phyloP scores from a whole-genome alignment of 2,797 vertebrate genomes.

The Lepilemur septentrionalis region DNA sequence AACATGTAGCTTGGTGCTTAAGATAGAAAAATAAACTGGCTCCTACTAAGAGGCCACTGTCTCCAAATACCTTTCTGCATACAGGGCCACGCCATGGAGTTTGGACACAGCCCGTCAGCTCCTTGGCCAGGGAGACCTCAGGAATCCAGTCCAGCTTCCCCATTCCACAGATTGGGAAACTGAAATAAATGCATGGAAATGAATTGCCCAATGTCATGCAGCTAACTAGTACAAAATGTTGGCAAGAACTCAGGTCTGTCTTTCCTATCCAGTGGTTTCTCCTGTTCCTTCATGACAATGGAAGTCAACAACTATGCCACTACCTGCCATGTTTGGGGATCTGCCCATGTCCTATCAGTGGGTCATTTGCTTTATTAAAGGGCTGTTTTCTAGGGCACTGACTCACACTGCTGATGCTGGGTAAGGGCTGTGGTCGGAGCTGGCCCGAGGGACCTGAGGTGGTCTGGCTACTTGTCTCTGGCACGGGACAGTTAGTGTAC shows the following conservation, averaged over 20 bases:
- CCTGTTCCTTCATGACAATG: not conserved
- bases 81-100: not conserved
- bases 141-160: not conserved
- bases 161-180: not conserved
- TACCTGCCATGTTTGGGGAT: not conserved
- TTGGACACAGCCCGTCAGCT: not conserved
- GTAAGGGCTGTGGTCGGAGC: not conserved
- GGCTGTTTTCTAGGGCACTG: not conserved
- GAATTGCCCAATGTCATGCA: not conserved
- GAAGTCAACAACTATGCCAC: not conserved
- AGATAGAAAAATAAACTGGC: not conserved
- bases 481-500: not conserved
- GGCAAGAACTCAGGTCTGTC: not conserved
- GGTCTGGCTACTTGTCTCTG: not conserved
- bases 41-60: not conserved
- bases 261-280: not conserved
- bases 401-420: not conserved
- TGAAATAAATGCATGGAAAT: not conserved
- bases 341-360: not conserved
- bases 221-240: not conserved
- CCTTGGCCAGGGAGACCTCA: not conserved
- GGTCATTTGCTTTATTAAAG: not conserved
- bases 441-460: not conserved
- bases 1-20: not conserved
- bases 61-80: not conserved